Base-by-base conservation (phyloP, 2,113 vertebrate species). In the Sitta europaea region DNA sequence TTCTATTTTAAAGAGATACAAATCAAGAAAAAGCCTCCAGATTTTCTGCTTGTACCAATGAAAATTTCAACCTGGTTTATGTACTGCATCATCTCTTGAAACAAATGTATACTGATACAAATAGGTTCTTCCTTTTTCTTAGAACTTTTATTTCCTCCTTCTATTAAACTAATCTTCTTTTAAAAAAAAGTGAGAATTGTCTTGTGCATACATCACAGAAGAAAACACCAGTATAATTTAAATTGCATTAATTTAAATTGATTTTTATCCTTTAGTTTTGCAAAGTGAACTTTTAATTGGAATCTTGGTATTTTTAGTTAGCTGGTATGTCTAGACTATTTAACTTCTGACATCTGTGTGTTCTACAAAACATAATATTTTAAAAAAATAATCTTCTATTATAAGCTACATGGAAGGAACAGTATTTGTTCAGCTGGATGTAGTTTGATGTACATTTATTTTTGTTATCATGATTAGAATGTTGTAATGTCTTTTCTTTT, bases 401-500 rank as follows among this genome's bases (percentile, higher is more conserved):
- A n/a, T 19, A 92, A 84, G 11, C 42, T 38, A 74, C 23, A 29
- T 22, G 15, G 48, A 74, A 91, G 28, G 48, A 71, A 48, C 4
- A 21, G 7, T 54, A 84, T 58, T 80, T 77, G 54, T 63, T 87
- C 53, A 89, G 22, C 3, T 54, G 27, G 1, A 19, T 40, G 31
- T 29, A 66, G 43, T 50, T 58, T 86, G 22, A 42, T 47, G 16
- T 47, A 71, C 24, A 22, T 91, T 91, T 77, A 47, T 53, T 88
- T 90, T 61, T 77, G 9, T 57, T 63, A 83, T 25, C 14, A 43
- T 29, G 51, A 74, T 35, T 72, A 54, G 14, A 86, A 54, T 35
- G 15, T 11, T 3, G 0, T 3, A 0, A 5, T 45, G 57, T 50
- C 5, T 53, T 35, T 29, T 43, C 53, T 14, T 35, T 28, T 10